A percentile compares a stretch with the other conserved stretches of the same genome.
phyloP scores from a whole-genome alignment of 2,888 invertebrate genomes.

The Leptopilina myrica region DNA sequence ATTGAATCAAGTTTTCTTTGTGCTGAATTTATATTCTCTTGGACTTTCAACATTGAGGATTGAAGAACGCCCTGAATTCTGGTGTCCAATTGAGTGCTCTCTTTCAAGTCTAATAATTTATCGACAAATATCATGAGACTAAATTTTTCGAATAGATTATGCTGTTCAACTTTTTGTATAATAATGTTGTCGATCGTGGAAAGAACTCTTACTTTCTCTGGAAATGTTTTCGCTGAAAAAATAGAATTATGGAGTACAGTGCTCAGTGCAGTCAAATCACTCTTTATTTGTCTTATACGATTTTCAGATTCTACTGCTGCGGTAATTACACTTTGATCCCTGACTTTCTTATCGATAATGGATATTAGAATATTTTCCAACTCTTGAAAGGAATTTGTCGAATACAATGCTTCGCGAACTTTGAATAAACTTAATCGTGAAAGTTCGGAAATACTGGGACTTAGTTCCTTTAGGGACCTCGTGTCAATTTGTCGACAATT shows the following conservation, averaged over 20 bases:
- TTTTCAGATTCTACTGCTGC: too few species aligned
- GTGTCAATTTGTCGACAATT: background rate
- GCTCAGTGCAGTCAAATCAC: background rate
- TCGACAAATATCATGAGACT: conserved; percentile 7
- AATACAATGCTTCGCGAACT: background rate
- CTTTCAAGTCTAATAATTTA: background rate
- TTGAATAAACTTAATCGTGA: conserved; percentile 10
- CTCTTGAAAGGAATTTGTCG: too few species aligned
- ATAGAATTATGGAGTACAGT: background rate
- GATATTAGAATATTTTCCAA: too few species aligned
- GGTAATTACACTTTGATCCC: too few species aligned
- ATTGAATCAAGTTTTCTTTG: background rate
- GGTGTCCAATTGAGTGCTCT: background rate
- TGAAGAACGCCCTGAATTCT: background rate
- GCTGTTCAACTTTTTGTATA: background rate
- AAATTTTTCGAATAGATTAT: background rate
- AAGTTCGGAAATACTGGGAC: background rate
- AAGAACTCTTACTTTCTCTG: background rate
- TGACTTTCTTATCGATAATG: too few species aligned
- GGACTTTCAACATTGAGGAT: background rate
- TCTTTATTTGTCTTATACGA: too few species aligned
- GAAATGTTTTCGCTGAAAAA: background rate
- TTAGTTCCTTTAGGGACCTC: background rate
- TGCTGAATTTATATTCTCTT: background rate
- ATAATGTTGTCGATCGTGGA: background rate